A percentile compares a stretch with the other conserved stretches of the same genome.
Evolutionary conservation across 1,140 invertebrate genomes (phyloP).

Genomic region (Oryzaephilus surinamensis): DNA sequence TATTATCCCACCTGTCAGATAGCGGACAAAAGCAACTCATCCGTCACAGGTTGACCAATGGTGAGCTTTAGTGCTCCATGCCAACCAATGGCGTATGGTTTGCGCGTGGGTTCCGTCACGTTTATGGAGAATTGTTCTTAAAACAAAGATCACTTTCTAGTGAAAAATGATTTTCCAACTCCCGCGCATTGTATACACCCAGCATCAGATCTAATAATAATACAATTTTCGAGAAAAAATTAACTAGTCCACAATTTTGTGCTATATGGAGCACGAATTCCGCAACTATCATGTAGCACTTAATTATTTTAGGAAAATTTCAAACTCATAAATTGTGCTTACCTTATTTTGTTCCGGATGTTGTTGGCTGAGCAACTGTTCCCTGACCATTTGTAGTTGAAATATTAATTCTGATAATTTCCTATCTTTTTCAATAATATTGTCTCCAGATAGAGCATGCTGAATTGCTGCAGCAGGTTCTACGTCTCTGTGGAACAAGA

Average conservation of each 20-base stretch:
- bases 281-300: no score
- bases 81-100: conserved; percentile 11
- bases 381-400: conserved; percentile 67
- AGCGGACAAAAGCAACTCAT: conserved; percentile 11
- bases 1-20: conserved; percentile 14
- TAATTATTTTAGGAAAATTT: no score
- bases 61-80: conserved; percentile 8
- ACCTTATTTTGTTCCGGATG: conserved; percentile 22
- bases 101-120: conserved; percentile 12
- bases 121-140: conserved; percentile 1
- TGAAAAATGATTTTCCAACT: background rate
- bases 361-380: conserved; percentile 58
- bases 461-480: conserved; percentile 55
- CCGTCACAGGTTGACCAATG: conserved; percentile 13
- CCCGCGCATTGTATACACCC: background rate
- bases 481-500: conserved; percentile 32
- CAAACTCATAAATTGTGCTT: no score
- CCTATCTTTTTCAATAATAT: conserved; percentile 63
- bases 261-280: no score
- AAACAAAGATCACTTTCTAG: conserved; percentile 5
- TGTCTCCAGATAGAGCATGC: conserved; percentile 54
- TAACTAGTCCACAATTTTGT: no score
- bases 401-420: conserved; percentile 72
- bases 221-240: no score
- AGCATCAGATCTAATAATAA: no score